These are phyloP conservation scores for Apostichopus californicus DNA, from an alignment of 35 echinoderm and acorn worm species.

Conservation along the genomic window DNA sequence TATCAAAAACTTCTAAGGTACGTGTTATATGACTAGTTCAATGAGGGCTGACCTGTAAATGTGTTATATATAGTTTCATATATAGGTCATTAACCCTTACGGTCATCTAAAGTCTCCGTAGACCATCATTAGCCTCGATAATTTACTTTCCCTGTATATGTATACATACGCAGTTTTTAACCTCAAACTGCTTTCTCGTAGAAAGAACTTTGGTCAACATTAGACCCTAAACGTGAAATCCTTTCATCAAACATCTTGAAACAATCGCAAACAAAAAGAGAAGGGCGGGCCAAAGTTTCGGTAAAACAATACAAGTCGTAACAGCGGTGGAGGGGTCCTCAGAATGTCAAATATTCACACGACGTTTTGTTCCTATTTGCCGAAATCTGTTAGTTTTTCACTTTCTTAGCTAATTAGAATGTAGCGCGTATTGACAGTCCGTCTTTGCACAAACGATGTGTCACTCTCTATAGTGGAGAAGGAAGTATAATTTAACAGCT, in stretches of 20 bases:
- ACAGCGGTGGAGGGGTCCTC: not conserved
- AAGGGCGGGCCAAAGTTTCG: constrained; percentile 14
- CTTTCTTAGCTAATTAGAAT: constrained; percentile 40
- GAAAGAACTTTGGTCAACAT: constrained; percentile 35
- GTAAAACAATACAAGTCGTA: constrained; percentile 24
- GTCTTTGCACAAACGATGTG: not conserved
- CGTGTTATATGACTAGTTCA: no score
- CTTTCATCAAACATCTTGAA: constrained; percentile 36
- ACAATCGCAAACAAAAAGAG: constrained; percentile 38
- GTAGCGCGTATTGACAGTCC: constrained; percentile 32
- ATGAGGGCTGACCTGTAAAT: no score
- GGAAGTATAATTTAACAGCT: not conserved
- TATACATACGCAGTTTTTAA: not conserved
- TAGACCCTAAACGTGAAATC: constrained; percentile 27
- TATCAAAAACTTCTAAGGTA: no score
- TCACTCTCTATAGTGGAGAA: not conserved
- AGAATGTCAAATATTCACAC: constrained; percentile 28
- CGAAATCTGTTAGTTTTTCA: constrained; percentile 36
- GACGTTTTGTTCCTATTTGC: constrained; percentile 9
- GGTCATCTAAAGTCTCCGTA: not conserved
- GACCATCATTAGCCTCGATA: not conserved
- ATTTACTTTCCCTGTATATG: not conserved
- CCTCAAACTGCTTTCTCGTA: not conserved
- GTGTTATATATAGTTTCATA: no score
- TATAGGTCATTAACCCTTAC: not conserved